Conservation (phyloP, 2,797 vertebrate species). For the Chiloscyllium punctatum region DNA sequence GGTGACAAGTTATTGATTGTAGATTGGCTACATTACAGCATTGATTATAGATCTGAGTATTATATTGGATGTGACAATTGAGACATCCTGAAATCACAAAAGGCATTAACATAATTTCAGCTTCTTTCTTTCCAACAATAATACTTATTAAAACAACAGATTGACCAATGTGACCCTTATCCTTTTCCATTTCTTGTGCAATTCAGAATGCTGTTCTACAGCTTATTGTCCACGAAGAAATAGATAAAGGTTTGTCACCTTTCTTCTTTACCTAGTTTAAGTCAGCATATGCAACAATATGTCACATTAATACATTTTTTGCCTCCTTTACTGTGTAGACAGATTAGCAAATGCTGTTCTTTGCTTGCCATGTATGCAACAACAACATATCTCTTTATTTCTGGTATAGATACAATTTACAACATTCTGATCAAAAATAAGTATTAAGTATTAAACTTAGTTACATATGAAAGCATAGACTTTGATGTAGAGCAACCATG, state of each 20-base stretch:
- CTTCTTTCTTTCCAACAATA: background rate
- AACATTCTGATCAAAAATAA: background rate
- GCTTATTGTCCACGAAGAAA: background rate
- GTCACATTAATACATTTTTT: background rate
- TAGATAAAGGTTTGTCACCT: background rate
- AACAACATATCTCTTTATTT: constrained; percentile 19
- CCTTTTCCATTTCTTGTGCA: background rate
- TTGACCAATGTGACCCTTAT: background rate
- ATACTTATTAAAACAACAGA: background rate
- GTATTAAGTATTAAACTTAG: background rate
- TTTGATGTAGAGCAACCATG: background rate
- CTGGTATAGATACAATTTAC: too few species aligned
- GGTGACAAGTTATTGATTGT: too few species aligned
- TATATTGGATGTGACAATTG: background rate
- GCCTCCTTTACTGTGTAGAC: background rate
- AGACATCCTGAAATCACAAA: background rate
- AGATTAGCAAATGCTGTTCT: background rate
- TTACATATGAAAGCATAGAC: too few species aligned
- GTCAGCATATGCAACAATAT: background rate
- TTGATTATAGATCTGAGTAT: background rate
- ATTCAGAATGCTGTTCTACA: background rate
- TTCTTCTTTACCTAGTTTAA: background rate
- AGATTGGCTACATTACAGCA: background rate
- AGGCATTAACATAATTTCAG: background rate
- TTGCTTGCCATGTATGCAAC: background rate